These are phyloP conservation scores for Fragum sueziense DNA, from an alignment of 2,888 invertebrate genomes.

Conservation along the genomic window DNA sequence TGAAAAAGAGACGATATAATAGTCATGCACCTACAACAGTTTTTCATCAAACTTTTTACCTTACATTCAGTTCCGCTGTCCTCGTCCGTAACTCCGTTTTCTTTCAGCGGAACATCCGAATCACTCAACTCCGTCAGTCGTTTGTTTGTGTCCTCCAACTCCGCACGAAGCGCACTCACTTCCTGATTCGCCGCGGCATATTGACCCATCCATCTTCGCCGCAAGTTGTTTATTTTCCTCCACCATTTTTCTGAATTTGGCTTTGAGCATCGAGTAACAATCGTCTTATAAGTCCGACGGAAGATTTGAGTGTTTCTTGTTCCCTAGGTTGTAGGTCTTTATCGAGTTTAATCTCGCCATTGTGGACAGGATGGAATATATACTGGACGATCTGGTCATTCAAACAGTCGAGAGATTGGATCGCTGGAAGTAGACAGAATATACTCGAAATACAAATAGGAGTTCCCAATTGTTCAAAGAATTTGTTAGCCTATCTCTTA, in stretches of 20 bases:
- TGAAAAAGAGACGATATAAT: no score
- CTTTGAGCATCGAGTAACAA: conserved; percentile 92
- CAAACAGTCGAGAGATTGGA: conserved; percentile 83
- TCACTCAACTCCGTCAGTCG: conserved; percentile 78
- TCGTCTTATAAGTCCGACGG: conserved; percentile 93
- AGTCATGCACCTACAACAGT: neutral
- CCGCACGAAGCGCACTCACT: conserved; percentile 84
- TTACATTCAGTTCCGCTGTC: conserved; percentile 43
- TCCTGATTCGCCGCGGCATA: conserved; percentile 84
- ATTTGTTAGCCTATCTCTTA: no score
- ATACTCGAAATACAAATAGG: no score
- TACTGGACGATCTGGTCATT: conserved; percentile 83
- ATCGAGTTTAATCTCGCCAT: conserved; percentile 64
- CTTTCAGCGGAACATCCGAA: conserved; percentile 28
- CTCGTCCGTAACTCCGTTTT: conserved; percentile 32
- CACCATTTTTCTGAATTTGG: conserved; percentile 93
- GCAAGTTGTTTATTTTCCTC: conserved; percentile 88
- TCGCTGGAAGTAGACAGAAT: conserved; percentile 80
- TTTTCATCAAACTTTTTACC: neutral
- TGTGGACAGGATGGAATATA: conserved; percentile 74
- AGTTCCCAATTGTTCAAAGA: no score
- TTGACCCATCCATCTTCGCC: conserved; percentile 82
- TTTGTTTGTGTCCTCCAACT: conserved; percentile 85
- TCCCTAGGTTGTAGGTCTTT: conserved; percentile 70
- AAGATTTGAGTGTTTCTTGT: conserved; percentile 87